These are phyloP conservation scores for Oncopodura yosiiana DNA, from an alignment of 1,140 invertebrate genomes.

Conservation along the genomic window DNA sequence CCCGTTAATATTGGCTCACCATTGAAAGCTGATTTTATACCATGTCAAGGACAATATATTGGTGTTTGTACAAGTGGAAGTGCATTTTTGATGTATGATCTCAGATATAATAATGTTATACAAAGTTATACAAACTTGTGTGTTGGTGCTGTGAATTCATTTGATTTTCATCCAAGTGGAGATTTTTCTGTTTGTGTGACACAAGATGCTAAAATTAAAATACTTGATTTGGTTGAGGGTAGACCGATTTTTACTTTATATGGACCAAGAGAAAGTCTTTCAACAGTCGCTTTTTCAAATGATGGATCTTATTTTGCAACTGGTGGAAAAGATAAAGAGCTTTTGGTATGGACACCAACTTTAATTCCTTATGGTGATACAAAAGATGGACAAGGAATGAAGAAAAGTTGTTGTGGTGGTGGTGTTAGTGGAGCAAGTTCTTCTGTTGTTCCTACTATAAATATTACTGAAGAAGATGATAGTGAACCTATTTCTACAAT, in stretches of 20 bases:
- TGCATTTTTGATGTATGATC: constrained; percentile 22
- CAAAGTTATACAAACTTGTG: constrained; percentile 25
- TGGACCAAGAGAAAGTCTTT: constrained; percentile 16
- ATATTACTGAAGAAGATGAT: too few relatives aligned
- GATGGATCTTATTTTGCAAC: constrained; percentile 25
- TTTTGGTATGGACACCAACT: constrained; percentile 15
- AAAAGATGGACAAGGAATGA: too few relatives aligned
- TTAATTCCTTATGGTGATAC: constrained; percentile 5
- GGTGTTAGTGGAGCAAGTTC: too few relatives aligned
- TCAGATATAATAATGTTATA: constrained; percentile 10
- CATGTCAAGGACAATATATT: constrained; percentile 12
- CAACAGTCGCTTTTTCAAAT: constrained; percentile 7
- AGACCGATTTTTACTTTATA: constrained; percentile 28
- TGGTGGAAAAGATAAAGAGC: constrained; percentile 19
- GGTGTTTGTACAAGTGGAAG: constrained; percentile 16
- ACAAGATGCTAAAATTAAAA: constrained; percentile 30
- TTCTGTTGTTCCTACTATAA: too few relatives aligned
- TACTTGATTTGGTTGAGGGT: constrained; percentile 32
- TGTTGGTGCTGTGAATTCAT: constrained; percentile 11
- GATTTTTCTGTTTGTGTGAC: constrained; percentile 28
- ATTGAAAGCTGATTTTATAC: constrained; percentile 27
- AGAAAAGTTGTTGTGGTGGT: constrained; percentile 74
- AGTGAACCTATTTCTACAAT: too few relatives aligned
- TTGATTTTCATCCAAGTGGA: constrained; percentile 27
- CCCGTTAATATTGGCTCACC: constrained; percentile 11